Evolutionary conservation across 2,113 vertebrate species (phyloP).

Genomic region (Plecturocebus donacophilus): DNA sequence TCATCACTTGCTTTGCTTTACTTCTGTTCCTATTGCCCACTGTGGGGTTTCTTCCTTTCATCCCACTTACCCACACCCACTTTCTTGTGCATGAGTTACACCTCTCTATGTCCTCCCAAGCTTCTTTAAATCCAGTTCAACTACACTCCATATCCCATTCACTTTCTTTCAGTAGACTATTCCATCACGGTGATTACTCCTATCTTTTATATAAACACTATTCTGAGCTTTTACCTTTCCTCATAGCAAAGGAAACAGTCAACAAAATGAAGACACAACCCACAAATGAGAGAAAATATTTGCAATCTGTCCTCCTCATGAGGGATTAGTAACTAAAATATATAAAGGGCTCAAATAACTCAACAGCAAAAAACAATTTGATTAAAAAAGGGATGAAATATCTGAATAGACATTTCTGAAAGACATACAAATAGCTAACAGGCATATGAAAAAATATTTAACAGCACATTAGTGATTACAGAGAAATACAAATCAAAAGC

Average conservation of each 20-base stretch:
- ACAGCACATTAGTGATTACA: not conserved
- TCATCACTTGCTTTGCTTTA: accelerated
- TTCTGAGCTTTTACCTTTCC: not conserved
- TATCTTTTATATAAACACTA: not conserved
- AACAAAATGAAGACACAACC: not conserved
- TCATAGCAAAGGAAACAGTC: not conserved
- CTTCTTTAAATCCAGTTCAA: not conserved
- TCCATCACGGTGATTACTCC: not conserved
- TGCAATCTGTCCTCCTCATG: not conserved
- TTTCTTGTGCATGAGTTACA: not conserved
- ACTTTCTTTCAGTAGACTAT: not conserved
- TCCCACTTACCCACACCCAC: too few relatives aligned
- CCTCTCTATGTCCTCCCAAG: not conserved
- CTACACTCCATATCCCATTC: not conserved
- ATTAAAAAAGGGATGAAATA: not conserved
- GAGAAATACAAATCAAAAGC: not conserved
- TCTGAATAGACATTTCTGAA: not conserved
- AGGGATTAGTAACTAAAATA: not conserved
- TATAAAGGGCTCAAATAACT: not conserved
- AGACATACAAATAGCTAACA: not conserved
- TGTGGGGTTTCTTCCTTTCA: not conserved
- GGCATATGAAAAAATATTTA: not conserved
- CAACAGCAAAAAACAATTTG: not conserved
- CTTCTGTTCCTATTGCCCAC: not conserved
- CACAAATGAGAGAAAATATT: not conserved